Base-by-base conservation (phyloP, 2,888 invertebrate genomes). In the Cerceris ruficornis region DNA sequence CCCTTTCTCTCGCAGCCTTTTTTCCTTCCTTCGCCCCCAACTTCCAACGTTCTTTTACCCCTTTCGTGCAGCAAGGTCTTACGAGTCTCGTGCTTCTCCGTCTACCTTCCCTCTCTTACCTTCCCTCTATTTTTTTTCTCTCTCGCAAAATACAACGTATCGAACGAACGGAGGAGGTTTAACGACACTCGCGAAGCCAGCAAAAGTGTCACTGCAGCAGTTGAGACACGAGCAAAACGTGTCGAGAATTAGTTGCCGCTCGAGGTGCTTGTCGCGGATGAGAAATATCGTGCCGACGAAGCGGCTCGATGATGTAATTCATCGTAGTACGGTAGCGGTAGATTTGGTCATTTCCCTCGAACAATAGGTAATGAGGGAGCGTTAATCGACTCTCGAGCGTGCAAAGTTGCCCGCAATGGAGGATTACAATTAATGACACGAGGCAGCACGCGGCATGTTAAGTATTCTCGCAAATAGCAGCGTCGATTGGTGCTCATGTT, bases 401-500 rank as follows among this genome's bases (percentile, higher is more conserved):
- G 58, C 28, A 64, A 76, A 77, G 60, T 77, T 58, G 64, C 7
- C n/a, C 49, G 39, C 41, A 7, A 46, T 42, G 17, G 64, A 46
- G 65, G 59, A 28, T 50, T 54, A 7, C 52, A 50, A 65, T 79
- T 74, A 80, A 80, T 57, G 70, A 55, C 80, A 74, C 80, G 80
- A 57, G 80, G 64, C 80, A 50, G 60, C 80, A 80, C 80, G 74
- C 70, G 80, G 52, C 80, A 57, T 52, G 54, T 68, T 41, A 60
- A 68, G 57, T 61, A 69, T 73, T 49, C 41, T 11, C 15, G 39
- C 46, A 57, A 67, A 17, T 8, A 11, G 15, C 9, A 8, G 14
- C 9, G 8, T 17, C 17, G 15, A 7, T 15, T 7, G 8, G 7
- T 9, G 7, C 7, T 15, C 9, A 55, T 17, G 13, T 2, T 50